These are phyloP conservation scores for Triops longicaudatus DNA, from an alignment of 1,140 invertebrate species.

Conservation along the genomic window DNA sequence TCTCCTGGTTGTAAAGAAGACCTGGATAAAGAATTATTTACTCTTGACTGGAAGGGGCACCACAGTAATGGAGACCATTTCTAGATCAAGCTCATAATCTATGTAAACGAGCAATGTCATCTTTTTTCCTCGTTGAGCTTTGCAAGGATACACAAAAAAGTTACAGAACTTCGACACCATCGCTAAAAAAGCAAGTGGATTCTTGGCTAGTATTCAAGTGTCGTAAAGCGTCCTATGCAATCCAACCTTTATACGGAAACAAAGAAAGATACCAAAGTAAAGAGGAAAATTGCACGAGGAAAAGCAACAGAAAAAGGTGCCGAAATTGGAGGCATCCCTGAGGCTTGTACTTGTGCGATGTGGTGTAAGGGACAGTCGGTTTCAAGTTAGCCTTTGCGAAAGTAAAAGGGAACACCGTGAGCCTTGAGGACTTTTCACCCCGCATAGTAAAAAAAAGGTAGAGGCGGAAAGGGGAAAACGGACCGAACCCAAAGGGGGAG, in stretches of 20 bases:
- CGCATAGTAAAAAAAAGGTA: not conserved
- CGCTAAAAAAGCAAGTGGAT: not conserved
- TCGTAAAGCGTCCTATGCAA: not conserved
- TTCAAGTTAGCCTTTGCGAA: not conserved
- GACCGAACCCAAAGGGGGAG: not conserved
- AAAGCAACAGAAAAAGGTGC: not conserved
- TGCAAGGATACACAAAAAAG: not conserved
- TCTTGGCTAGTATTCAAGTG: not conserved
- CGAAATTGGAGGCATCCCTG: not conserved
- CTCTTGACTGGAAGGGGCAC: not conserved
- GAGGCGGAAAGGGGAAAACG: not conserved
- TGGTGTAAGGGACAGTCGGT: not conserved
- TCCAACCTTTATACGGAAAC: not conserved
- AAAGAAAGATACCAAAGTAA: not conserved
- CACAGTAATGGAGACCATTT: not conserved
- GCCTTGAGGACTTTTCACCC: not conserved
- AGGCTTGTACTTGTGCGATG: not conserved
- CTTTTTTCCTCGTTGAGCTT: not conserved
- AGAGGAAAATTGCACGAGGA: not conserved
- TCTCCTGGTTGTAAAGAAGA: not conserved
- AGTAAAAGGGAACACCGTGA: not conserved
- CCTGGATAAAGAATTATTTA: not conserved
- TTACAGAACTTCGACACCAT: not conserved
- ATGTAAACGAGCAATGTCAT: slow-evolving; percentile 10
- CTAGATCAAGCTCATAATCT: slow-evolving; percentile 3